These are phyloP conservation scores for Himalopsyche tibetana DNA, from an alignment of 2,888 invertebrate genomes.

Conservation along the genomic window DNA sequence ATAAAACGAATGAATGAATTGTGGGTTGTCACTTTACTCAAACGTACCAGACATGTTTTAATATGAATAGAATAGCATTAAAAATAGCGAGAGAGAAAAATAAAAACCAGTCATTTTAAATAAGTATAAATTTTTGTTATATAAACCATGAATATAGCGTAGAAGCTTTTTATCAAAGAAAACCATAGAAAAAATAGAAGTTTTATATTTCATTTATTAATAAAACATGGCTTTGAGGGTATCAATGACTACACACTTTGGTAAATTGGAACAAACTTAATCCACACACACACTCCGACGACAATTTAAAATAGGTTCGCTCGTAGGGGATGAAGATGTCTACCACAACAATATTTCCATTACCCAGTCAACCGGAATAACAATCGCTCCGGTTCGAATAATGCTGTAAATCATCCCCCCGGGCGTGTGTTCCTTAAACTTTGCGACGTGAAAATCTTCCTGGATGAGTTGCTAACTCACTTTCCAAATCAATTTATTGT, in stretches of 20 bases:
- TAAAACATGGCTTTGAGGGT: neutral
- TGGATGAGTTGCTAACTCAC: conserved; percentile 3
- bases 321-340: conserved; percentile 3
- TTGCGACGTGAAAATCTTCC: conserved; percentile 29
- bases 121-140: neutral
- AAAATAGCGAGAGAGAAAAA: too few relatives aligned
- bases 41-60: too few relatives aligned
- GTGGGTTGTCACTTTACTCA: too few relatives aligned
- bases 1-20: too few relatives aligned
- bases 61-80: too few relatives aligned
- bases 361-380: conserved; percentile 24
- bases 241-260: neutral
- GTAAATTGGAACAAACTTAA: neutral
- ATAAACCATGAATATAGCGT: neutral
- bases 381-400: conserved; percentile 21
- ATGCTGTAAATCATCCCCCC: conserved; percentile 18
- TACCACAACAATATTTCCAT: conserved; percentile 30
- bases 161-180: neutral
- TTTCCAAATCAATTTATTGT: conserved; percentile 26
- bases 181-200: neutral
- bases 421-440: conserved; percentile 20
- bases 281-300: neutral
- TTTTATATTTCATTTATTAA: too few relatives aligned
- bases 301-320: neutral
- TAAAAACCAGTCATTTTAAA: too few relatives aligned